Percentiles rank a stretch among this genome's conserved stretches.
phyloP scores from a whole-genome alignment of 2,888 invertebrate genomes.

The Myopa testacea region DNA sequence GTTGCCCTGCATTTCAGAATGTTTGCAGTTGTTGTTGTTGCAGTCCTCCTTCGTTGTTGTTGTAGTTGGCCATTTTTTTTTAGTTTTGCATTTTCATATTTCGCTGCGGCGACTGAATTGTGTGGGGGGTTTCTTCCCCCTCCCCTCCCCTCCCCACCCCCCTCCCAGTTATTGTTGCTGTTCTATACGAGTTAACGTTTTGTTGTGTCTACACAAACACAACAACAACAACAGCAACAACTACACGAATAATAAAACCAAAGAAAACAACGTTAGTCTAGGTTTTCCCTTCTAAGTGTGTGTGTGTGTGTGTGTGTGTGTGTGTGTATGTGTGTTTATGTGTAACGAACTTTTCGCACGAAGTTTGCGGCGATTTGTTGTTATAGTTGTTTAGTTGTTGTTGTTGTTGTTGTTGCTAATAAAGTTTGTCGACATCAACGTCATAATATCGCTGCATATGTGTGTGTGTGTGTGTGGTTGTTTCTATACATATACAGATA shows the following conservation, averaged over 20 bases:
- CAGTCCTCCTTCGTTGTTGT: background rate
- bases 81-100: constrained; percentile 27
- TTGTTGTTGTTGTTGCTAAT: constrained; percentile 28
- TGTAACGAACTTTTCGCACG: constrained; percentile 13
- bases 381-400: constrained; percentile 15
- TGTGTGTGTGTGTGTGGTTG: constrained; percentile 20
- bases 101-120: background rate
- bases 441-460: background rate
- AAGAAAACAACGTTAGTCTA: constrained; percentile 15
- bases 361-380: constrained; percentile 19
- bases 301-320: constrained; percentile 4
- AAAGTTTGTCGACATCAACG: constrained; percentile 33
- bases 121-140: background rate
- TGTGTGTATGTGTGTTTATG: constrained; percentile 8
- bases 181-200: constrained; percentile 8
- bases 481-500: background rate
- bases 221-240: constrained; percentile 10
- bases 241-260: background rate
- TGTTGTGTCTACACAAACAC: constrained; percentile 27
- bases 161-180: background rate
- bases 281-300: background rate
- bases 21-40: background rate
- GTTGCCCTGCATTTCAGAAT: constrained; percentile 23
- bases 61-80: background rate
- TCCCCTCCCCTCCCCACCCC: no score